Conservation (phyloP, 2,113 vertebrate species). For the Brevimyrus niger region DNA sequence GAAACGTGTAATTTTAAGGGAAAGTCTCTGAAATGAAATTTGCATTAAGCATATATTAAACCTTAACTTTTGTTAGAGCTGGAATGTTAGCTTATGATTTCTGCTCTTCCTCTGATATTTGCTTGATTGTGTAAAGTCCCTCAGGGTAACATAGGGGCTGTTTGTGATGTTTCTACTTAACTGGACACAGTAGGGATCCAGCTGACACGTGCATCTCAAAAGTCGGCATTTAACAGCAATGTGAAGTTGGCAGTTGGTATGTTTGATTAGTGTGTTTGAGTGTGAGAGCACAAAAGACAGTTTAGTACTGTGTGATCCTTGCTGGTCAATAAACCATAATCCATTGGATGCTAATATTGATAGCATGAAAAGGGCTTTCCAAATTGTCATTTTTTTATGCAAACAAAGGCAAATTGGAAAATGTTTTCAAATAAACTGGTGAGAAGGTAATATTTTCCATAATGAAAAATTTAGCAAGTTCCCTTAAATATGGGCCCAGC, state of each 20-base stretch:
- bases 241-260: not conserved
- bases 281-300: not conserved
- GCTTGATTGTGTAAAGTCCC: not conserved
- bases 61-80: not conserved
- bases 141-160: not conserved
- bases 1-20: not conserved
- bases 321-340: not conserved
- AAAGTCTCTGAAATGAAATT: not conserved
- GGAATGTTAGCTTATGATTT: not conserved
- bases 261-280: not conserved
- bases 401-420: not conserved
- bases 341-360: not conserved
- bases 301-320: not conserved
- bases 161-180: not conserved
- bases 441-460: not conserved
- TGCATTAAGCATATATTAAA: not conserved
- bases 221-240: not conserved
- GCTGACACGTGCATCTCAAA: not conserved
- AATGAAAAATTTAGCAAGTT: not conserved
- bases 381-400: not conserved
- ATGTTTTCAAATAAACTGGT: not conserved
- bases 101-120: not conserved
- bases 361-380: not conserved
- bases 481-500: not conserved
- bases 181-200: not conserved